These are phyloP conservation scores for Peucedramus taeniatus DNA, from an alignment of 2,113 vertebrate genomes.

Conservation along the genomic window DNA sequence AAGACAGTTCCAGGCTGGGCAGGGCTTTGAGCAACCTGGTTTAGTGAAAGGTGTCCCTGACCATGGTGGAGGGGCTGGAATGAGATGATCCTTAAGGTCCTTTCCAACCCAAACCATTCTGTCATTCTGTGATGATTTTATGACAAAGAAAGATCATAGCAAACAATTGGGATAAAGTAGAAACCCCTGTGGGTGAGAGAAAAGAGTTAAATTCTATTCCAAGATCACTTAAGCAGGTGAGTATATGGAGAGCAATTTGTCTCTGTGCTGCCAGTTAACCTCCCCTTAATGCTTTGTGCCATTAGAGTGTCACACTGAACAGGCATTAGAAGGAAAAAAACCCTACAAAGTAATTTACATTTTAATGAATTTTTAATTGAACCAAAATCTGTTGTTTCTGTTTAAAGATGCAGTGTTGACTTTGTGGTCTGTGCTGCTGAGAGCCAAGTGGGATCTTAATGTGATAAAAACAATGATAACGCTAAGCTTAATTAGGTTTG, in stretches of 20 bases:
- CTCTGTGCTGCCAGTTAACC: constrained; percentile 33
- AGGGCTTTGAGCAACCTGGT: not conserved
- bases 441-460: constrained; percentile 76
- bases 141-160: not conserved
- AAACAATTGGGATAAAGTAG: not conserved
- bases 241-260: not conserved
- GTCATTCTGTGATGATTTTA: not conserved
- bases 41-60: not conserved
- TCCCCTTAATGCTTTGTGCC: constrained; percentile 48
- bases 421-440: constrained; percentile 71
- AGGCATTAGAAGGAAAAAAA: constrained; percentile 62
- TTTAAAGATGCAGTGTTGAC: constrained; percentile 80
- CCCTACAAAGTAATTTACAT: constrained; percentile 79
- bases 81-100: not conserved
- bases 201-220: not conserved
- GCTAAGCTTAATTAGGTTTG: constrained; percentile 79
- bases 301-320: constrained; percentile 65
- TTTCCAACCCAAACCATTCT: not conserved
- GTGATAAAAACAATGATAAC: constrained; percentile 79
- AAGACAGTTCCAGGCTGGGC: not conserved
- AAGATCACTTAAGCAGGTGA: not conserved
- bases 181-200: not conserved
- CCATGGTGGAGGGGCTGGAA: not conserved
- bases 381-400: constrained; percentile 83
- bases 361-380: constrained; percentile 88